Percentiles rank a stretch among this genome's conserved stretches.
Evolutionary conservation across 1,140 invertebrate species (phyloP).

Genomic region (Drosophila asahinai): DNA sequence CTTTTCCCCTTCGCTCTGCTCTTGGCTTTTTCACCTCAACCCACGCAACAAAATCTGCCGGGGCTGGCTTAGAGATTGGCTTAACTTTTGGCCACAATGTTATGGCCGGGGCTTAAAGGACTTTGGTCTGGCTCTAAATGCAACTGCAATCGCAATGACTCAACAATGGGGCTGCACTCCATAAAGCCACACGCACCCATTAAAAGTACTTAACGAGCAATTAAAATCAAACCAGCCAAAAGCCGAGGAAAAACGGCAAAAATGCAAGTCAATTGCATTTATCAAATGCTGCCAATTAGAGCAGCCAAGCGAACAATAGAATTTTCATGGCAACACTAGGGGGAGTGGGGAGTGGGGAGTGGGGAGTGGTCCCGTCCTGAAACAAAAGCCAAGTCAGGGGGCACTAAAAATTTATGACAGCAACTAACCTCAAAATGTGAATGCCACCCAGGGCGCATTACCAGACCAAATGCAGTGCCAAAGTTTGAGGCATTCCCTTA

Average conservation of each 20-base stretch:
- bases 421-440: conserved; percentile 78
- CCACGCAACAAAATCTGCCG: conserved; percentile 8
- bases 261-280: conserved; percentile 72
- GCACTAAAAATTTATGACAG: conserved; percentile 81
- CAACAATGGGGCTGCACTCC: conserved; percentile 36
- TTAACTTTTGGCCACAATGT: conserved; percentile 45
- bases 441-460: conserved; percentile 63
- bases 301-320: conserved; percentile 46
- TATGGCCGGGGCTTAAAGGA: conserved; percentile 22
- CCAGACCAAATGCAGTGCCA: conserved; percentile 48
- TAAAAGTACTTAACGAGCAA: conserved; percentile 77
- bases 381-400: conserved; percentile 61
- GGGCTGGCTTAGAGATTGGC: conserved; percentile 39
- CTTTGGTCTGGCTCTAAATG: not conserved
- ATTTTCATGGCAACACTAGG: conserved; percentile 25
- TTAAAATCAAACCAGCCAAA: conserved; percentile 64
- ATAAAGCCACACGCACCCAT: conserved; percentile 48
- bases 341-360: not conserved
- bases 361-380: conserved; percentile 1
- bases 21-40: not conserved
- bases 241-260: conserved; percentile 25
- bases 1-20: conserved; percentile 3
- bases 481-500: conserved; percentile 47
- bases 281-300: conserved; percentile 80
- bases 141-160: conserved; percentile 28